Percentiles rank a stretch among this genome's conserved stretches.
These are phyloP conservation scores for Hyla sarda DNA, from an alignment of 2,113 vertebrate species.

Conservation along the genomic window DNA sequence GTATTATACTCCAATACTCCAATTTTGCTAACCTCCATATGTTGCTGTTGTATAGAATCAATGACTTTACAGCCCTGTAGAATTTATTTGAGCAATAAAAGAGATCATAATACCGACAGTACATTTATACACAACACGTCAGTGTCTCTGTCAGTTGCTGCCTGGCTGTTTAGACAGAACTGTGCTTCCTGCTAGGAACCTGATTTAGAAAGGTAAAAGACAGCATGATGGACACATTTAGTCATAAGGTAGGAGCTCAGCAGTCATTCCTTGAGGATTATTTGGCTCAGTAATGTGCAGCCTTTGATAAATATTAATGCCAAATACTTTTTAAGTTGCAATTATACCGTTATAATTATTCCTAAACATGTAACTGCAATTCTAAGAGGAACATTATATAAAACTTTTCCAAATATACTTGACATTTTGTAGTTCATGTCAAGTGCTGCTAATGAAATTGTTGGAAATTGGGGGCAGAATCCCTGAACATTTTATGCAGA, in stretches of 20 bases:
- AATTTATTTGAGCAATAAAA: neutral
- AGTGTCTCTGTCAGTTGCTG: neutral
- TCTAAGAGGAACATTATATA: conserved; percentile 15
- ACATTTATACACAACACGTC: neutral
- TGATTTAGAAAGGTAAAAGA: conserved; percentile 14
- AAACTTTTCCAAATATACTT: conserved; percentile 37
- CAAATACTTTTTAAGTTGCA: conserved; percentile 22
- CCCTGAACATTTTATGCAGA: neutral
- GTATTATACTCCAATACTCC: neutral
- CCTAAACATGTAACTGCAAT: conserved; percentile 21
- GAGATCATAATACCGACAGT: neutral
- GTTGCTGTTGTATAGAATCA: neutral
- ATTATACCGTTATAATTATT: conserved; percentile 38
- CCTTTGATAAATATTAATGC: conserved; percentile 22
- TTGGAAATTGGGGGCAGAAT: conserved; percentile 27
- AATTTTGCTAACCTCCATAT: neutral
- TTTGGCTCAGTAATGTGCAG: conserved; percentile 13
- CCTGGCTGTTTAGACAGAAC: conserved; percentile 6
- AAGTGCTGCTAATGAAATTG: conserved; percentile 42
- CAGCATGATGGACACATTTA: conserved; percentile 17
- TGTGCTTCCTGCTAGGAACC: conserved; percentile 17
- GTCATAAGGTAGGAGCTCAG: neutral
- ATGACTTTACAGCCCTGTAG: neutral
- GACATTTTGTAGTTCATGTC: conserved; percentile 33
- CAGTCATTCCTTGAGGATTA: conserved; percentile 3